phyloP scores from a whole-genome alignment of 1,140 invertebrate species.

The Penaeus chinensis region DNA sequence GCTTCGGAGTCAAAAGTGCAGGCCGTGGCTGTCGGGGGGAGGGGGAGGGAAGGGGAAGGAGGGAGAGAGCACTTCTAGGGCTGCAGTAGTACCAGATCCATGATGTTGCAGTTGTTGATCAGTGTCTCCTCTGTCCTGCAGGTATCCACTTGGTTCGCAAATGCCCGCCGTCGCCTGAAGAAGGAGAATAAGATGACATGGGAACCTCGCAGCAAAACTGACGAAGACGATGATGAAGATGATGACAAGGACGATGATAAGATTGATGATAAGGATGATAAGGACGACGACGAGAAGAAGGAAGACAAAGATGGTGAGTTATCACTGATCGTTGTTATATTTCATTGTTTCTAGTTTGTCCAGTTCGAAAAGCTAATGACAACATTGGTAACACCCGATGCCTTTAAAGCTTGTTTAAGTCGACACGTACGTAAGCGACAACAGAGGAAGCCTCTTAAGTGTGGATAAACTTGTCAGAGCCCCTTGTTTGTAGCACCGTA shows the following conservation, averaged over 20 bases:
- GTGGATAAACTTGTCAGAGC: too few species aligned
- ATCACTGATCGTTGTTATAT: neutral
- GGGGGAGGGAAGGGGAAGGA: neutral
- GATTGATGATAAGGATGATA: constrained; percentile 71
- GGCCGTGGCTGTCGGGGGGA: neutral
- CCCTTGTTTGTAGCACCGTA: too few species aligned
- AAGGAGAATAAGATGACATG: constrained; percentile 81
- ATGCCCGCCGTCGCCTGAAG: constrained; percentile 75
- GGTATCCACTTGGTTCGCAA: constrained; percentile 80
- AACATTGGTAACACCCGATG: too few species aligned
- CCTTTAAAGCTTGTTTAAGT: too few species aligned
- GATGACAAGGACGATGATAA: constrained; percentile 67
- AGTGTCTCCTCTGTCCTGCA: constrained; percentile 56
- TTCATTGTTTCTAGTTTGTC: constrained; percentile 8
- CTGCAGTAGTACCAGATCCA: neutral
- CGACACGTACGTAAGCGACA: too few species aligned
- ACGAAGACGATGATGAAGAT: constrained; percentile 71
- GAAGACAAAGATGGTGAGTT: constrained; percentile 64
- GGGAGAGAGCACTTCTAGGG: neutral
- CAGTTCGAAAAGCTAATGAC: neutral
- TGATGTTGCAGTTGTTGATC: constrained; percentile 8
- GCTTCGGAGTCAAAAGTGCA: too few species aligned
- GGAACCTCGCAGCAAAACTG: constrained; percentile 73
- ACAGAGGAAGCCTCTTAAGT: too few species aligned
- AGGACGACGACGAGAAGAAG: constrained; percentile 67